Base-by-base conservation (phyloP, 1,140 invertebrate species). In the Rhyacophila brunnea region DNA sequence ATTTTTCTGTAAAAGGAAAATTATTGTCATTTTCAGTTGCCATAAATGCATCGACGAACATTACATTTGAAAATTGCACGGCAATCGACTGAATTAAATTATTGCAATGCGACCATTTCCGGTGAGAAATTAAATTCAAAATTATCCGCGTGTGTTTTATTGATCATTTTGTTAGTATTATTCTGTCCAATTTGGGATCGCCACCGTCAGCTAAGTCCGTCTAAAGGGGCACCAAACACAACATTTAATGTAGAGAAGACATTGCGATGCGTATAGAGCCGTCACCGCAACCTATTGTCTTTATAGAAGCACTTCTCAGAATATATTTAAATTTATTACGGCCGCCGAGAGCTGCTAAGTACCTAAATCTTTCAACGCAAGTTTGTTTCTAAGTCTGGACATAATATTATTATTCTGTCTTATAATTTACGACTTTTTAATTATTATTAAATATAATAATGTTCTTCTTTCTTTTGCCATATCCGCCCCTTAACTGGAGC, bases 291-390 rank as follows among this genome's bases (percentile, higher is more conserved):
- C 50, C 56, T 56, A 63, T 63, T 63, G 61, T 63, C 56, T 63
- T 63, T 18, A 15, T 35, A 18, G 61, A 56, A 57, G 23, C 50
- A 53, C 51, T 63, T 63, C 61, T 63, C 34, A 46, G 61, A 63
- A 63, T 58, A 58, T 53, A 63, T 63, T 63, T 58, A 59, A 63
- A 63, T 63, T 54, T 63, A 63, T 63, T 63, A 59, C 45, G 46
- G 28, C 32, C 44, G 50, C 17, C 23, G 23, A 28, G 4, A 17
- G 36, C n/a, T n/a, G n/a, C n/a, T n/a, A n/a, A n/a, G 53, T 45
- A 62, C 54, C 49, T 58, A 47, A 58, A 58, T 58, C 44, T 49
- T 54, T 58, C 54, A 48, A 58, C 60, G 55, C 55, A 54, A 49
- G 23, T 28, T 28, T 28, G 23, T 28, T 28, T 9, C 23, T 5